Conservation (phyloP, 2,113 vertebrate genomes). For the Guaruba guarouba region DNA sequence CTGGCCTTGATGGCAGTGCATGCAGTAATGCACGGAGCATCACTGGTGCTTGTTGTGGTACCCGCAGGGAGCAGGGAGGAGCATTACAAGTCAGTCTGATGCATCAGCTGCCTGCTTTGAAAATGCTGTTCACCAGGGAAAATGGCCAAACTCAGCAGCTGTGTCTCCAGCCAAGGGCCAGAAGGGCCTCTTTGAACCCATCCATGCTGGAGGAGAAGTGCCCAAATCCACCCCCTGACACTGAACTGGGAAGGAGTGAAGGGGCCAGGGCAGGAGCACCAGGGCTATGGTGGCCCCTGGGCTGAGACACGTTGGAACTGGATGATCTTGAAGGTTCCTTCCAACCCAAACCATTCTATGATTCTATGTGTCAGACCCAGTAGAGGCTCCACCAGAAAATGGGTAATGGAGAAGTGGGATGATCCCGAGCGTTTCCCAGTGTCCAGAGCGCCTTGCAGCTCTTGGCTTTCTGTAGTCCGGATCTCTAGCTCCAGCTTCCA, state of each 20-base stretch:
- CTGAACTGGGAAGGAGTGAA: not conserved
- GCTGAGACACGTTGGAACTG: not conserved
- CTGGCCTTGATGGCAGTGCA: rapidly evolving
- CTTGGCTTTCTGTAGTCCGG: not conserved
- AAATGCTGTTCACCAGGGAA: not conserved
- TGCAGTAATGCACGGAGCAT: rapidly evolving
- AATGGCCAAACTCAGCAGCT: not conserved
- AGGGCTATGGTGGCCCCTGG: not conserved
- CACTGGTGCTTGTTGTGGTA: not conserved
- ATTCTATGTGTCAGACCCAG: not conserved
- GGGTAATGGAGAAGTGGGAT: not conserved
- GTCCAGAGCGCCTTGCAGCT: not conserved
- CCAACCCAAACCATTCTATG: not conserved
- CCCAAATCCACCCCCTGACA: too few species aligned
- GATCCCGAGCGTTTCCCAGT: not conserved
- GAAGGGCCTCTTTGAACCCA: not conserved
- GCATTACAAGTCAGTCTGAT: not conserved
- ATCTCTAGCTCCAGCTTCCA: not conserved
- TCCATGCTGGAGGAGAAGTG: not conserved
- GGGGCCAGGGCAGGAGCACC: not conserved
- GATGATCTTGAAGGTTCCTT: not conserved
- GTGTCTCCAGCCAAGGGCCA: not conserved
- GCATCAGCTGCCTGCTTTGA: not conserved
- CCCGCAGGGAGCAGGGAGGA: not conserved
- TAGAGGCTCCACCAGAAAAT: not conserved